phyloP scores from a whole-genome alignment of 1,140 invertebrate species.

The Frieseomelitta varia region DNA sequence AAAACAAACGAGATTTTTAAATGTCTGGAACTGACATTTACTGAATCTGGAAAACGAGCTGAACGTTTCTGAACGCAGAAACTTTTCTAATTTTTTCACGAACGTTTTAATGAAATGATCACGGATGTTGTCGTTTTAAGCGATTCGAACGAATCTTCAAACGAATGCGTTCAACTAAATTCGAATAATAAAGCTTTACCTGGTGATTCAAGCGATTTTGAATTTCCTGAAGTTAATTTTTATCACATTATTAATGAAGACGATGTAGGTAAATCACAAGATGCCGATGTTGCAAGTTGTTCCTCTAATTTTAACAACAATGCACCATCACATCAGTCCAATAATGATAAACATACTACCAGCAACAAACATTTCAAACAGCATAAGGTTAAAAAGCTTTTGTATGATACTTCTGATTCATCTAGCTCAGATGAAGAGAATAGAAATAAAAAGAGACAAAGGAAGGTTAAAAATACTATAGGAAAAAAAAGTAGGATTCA shows the following conservation, averaged over 20 bases:
- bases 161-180: neutral
- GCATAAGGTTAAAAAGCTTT: neutral
- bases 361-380: neutral
- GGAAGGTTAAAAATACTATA: neutral
- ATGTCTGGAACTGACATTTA: no score
- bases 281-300: neutral
- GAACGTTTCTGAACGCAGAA: neutral
- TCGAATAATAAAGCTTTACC: neutral
- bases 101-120: slow-evolving; percentile 22
- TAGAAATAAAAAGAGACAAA: neutral
- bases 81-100: neutral
- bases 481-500: slow-evolving; percentile 50
- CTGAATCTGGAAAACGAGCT: neutral
- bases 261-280: neutral
- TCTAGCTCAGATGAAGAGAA: neutral
- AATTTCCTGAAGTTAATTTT: slow-evolving; percentile 66
- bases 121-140: slow-evolving; percentile 60
- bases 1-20: neutral
- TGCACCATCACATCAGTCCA: neutral
- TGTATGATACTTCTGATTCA: neutral
- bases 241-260: slow-evolving; percentile 5
- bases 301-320: no score
- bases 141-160: slow-evolving; percentile 54
- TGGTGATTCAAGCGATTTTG: slow-evolving; percentile 37
- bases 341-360: neutral